Conservation (phyloP, 2,888 invertebrate species). For the Parnassius mnemosyne region DNA sequence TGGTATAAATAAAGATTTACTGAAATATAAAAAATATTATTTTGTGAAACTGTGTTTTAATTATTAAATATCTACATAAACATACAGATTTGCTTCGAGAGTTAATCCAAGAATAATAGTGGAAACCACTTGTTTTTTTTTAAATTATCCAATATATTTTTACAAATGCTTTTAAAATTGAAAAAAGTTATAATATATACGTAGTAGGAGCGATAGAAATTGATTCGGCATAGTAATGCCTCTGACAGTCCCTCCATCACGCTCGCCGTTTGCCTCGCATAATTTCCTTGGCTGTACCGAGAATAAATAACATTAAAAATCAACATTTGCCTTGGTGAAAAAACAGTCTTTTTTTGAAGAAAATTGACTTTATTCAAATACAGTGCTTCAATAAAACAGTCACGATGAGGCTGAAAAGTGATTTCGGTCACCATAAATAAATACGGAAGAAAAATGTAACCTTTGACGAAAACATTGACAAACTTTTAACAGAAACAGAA, state of each 20-base stretch:
- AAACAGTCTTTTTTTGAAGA: conserved; percentile 29
- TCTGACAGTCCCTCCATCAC: conserved; percentile 67
- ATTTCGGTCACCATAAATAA: conserved; percentile 8
- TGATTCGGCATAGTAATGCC: conserved; percentile 69
- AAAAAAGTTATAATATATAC: neutral
- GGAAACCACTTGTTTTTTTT: too few relatives aligned
- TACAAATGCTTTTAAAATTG: too few relatives aligned
- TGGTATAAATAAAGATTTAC: too few relatives aligned
- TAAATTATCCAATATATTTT: too few relatives aligned
- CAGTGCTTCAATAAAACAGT: conserved; percentile 13
- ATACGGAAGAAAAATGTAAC: conserved; percentile 1
- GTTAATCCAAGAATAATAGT: too few relatives aligned
- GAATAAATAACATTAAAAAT: conserved; percentile 71
- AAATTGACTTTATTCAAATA: conserved; percentile 24
- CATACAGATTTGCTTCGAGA: too few relatives aligned
- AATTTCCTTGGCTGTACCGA: conserved; percentile 57
- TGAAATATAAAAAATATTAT: too few relatives aligned
- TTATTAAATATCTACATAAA: too few relatives aligned
- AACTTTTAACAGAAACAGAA: neutral
- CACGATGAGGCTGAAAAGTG: conserved; percentile 5
- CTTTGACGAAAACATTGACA: neutral
- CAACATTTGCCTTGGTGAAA: conserved; percentile 46
- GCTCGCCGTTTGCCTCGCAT: conserved; percentile 58
- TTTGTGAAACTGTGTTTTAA: too few relatives aligned
- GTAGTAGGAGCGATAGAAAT: conserved; percentile 56